A percentile compares a stretch with the other conserved stretches of the same genome.
Conservation (phyloP, 2,113 vertebrate genomes). For the Acrocephalus kingi region DNA sequence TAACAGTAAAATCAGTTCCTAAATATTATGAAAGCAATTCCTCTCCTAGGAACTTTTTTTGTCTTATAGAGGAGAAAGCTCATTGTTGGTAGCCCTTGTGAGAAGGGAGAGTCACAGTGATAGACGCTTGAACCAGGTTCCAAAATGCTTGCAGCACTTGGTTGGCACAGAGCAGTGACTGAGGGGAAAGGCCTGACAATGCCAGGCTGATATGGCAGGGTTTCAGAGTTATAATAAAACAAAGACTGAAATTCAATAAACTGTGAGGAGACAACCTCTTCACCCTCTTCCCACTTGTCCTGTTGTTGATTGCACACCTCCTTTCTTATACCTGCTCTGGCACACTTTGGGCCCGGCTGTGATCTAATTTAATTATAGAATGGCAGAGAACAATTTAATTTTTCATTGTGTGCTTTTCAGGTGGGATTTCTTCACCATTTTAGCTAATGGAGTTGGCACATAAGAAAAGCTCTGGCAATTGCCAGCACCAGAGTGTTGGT, state of each 20-base stretch:
- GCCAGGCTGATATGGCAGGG: not conserved
- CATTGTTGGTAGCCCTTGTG: not conserved
- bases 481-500: not conserved
- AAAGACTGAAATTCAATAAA: not conserved
- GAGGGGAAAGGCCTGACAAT: not conserved
- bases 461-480: not conserved
- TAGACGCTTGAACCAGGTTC: not conserved
- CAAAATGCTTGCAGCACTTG: not conserved
- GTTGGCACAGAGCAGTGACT: not conserved
- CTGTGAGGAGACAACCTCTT: not conserved
- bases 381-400: not conserved
- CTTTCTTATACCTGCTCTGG: not conserved
- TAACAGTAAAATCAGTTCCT: not conserved
- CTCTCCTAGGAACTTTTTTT: not conserved
- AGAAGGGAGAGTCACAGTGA: not conserved
- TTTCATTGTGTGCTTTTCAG: not conserved
- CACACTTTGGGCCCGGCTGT: not conserved
- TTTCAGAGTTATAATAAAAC: not conserved
- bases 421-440: not conserved
- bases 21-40: not conserved
- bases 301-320: fast-evolving
- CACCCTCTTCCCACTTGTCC: not conserved
- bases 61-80: not conserved
- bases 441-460: not conserved
- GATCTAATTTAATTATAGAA: not conserved